Conservation (phyloP, 2,797 vertebrate genomes). For the Pristis pectinata region DNA sequence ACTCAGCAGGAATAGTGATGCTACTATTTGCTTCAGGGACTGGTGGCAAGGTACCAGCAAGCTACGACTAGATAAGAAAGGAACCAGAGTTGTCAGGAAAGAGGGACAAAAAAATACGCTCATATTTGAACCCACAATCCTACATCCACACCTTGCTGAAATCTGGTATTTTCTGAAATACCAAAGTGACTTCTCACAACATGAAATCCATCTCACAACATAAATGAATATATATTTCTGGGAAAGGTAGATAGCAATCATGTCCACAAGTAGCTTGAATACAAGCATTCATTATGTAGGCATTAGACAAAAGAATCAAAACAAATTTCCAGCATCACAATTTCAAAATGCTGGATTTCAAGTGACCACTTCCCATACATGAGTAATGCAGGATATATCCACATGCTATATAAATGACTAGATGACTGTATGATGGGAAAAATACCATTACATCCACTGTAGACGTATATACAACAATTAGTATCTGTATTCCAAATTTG, state of each 20-base stretch:
- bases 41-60: background rate
- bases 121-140: too few relatives aligned
- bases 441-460: background rate
- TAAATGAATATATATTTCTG: background rate
- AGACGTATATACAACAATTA: background rate
- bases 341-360: background rate
- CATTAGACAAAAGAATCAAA: conserved; percentile 14
- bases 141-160: too few relatives aligned
- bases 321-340: conserved; percentile 8
- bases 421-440: too few relatives aligned
- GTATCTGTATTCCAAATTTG: background rate
- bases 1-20: background rate
- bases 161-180: background rate
- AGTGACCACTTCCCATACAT: background rate
- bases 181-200: background rate
- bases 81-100: background rate
- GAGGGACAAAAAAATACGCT: background rate
- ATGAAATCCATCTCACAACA: background rate
- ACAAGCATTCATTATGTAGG: conserved; percentile 5
- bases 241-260: conserved; percentile 2
- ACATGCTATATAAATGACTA: background rate
- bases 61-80: background rate
- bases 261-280: conserved; percentile 18
- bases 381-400: background rate
- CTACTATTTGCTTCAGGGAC: background rate